phyloP scores from a whole-genome alignment of 1,140 invertebrate species.

The Ooceraea biroi region DNA sequence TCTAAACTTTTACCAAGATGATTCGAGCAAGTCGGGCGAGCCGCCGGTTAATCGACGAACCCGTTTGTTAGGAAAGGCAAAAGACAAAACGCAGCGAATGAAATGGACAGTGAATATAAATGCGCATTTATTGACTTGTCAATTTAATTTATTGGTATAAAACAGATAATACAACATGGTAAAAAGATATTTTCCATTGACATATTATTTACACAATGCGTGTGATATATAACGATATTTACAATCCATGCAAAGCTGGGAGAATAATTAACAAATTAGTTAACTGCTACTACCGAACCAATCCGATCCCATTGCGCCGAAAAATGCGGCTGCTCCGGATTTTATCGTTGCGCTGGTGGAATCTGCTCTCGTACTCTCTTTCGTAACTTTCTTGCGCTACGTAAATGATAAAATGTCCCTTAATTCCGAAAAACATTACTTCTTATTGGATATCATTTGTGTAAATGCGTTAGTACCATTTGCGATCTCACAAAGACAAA shows the following conservation, averaged over 20 bases:
- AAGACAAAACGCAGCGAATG: too few species aligned
- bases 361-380: constrained; percentile 81
- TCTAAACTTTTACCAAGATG: too few species aligned
- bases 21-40: too few species aligned
- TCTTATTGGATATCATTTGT: neutral
- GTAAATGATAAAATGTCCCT: constrained; percentile 43
- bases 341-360: constrained; percentile 86
- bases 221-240: constrained; percentile 60
- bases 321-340: constrained; percentile 91
- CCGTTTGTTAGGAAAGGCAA: too few species aligned
- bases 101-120: neutral
- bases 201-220: constrained; percentile 61
- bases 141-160: constrained; percentile 45
- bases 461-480: constrained; percentile 1
- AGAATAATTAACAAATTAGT: constrained; percentile 59
- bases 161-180: constrained; percentile 35
- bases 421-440: neutral
- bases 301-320: constrained; percentile 92
- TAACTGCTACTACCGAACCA: constrained; percentile 88
- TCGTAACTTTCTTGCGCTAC: constrained; percentile 80
- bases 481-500: neutral
- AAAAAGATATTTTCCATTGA: constrained; percentile 49
- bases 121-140: constrained; percentile 7
- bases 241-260: constrained; percentile 25
- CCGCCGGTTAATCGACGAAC: too few species aligned